Evolutionary conservation across 2,797 vertebrate genomes (phyloP).

Genomic region (Jordanella pulchra): DNA sequence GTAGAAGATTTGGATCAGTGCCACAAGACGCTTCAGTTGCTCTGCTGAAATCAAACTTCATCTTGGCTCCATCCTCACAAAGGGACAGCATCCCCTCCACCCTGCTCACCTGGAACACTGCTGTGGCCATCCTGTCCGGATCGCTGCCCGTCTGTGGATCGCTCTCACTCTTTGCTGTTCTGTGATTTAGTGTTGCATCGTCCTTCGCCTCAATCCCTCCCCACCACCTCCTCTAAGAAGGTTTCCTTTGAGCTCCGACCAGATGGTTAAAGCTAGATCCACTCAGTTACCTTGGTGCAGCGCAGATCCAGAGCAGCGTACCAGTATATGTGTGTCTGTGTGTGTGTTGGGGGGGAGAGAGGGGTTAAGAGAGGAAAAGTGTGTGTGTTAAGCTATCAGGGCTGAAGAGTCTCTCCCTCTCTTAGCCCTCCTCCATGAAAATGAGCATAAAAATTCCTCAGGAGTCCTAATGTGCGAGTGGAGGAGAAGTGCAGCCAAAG

Average conservation of each 20-base stretch:
- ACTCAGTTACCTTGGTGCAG: conserved; percentile 67
- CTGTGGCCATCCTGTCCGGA: conserved; percentile 79
- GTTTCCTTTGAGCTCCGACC: conserved; percentile 45
- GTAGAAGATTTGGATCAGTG: not conserved
- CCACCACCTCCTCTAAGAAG: conserved; percentile 29
- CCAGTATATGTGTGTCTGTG: conserved; percentile 30
- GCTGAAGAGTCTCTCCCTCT: conserved; percentile 58
- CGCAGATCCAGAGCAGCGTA: conserved; percentile 47
- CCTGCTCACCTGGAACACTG: conserved; percentile 83
- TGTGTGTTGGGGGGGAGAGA: conserved; percentile 26
- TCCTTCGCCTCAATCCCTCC: conserved; percentile 38
- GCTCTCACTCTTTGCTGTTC: conserved; percentile 32
- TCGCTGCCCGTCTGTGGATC: conserved; percentile 7
- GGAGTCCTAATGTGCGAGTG: conserved; percentile 63
- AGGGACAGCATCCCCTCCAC: conserved; percentile 13
- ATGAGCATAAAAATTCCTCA: conserved; percentile 69
- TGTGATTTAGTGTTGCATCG: conserved; percentile 69
- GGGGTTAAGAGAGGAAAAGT: conserved; percentile 24
- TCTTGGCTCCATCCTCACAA: conserved; percentile 37
- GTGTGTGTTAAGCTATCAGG: conserved; percentile 56
- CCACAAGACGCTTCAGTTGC: conserved; percentile 34
- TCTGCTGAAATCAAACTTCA: conserved; percentile 44
- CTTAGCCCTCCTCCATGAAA: conserved; percentile 61
- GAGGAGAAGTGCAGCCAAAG: conserved; percentile 58
- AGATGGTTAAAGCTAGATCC: conserved; percentile 66